These are phyloP conservation scores for Aphelinus certus DNA, from an alignment of 1,140 invertebrate genomes.

Conservation along the genomic window DNA sequence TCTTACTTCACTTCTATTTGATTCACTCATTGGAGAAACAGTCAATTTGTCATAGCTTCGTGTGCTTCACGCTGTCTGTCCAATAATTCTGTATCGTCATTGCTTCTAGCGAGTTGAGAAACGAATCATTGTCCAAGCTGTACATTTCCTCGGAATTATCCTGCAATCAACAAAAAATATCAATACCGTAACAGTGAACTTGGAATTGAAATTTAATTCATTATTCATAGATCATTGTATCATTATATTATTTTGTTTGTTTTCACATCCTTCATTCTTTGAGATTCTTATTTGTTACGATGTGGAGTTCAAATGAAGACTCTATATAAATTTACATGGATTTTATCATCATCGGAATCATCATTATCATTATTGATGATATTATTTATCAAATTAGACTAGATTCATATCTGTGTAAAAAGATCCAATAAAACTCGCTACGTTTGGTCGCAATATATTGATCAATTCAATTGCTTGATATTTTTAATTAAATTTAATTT, in stretches of 20 bases:
- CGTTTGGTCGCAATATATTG: not conserved
- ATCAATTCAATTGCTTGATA: not conserved
- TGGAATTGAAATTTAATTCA: too few relatives aligned
- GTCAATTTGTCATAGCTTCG: conserved; percentile 77
- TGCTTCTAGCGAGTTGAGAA: conserved; percentile 88
- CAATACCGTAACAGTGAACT: too few relatives aligned
- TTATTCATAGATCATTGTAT: too few relatives aligned
- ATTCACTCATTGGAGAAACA: conserved; percentile 35
- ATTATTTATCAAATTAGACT: too few relatives aligned
- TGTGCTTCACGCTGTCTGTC: conserved; percentile 91
- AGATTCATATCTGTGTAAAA: too few relatives aligned
- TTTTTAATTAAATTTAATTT: conserved; percentile 19
- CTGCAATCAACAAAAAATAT: conserved; percentile 60
- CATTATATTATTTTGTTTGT: too few relatives aligned
- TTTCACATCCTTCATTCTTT: too few relatives aligned
- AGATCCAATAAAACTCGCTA: not conserved
- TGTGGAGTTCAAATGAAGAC: too few relatives aligned
- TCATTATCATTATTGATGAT: too few relatives aligned
- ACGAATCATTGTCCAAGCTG: conserved; percentile 90
- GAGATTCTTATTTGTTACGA: too few relatives aligned
- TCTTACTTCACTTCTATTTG: conserved; percentile 41
- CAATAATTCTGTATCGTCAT: conserved; percentile 95
- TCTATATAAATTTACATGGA: too few relatives aligned
- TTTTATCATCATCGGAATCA: too few relatives aligned
- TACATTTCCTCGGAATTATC: conserved; percentile 93